A percentile compares a stretch with the other conserved stretches of the same genome.
phyloP scores from a whole-genome alignment of 2,888 invertebrate genomes.

The Conops quadrifasciatus region DNA sequence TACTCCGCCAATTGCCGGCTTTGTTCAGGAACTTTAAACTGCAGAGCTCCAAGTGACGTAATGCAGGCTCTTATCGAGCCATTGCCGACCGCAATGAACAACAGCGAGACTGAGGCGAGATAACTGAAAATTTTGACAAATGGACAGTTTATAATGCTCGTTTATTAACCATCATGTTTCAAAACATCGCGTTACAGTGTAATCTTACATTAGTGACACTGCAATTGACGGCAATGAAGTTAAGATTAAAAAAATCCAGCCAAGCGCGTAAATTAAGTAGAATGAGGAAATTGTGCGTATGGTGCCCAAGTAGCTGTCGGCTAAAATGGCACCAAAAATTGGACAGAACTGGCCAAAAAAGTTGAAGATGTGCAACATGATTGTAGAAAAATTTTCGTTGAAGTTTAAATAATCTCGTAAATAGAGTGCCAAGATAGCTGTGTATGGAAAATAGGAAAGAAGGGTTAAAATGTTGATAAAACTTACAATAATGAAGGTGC shows the following conservation, averaged over 20 bases:
- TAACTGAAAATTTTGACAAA: conserved; percentile 58
- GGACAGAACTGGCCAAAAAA: conserved; percentile 74
- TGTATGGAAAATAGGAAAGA: conserved; percentile 42
- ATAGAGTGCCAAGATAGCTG: conserved; percentile 73
- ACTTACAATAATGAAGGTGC: not conserved
- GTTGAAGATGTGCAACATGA: conserved; percentile 71
- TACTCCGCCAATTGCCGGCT: conserved; percentile 69
- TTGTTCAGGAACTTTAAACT: conserved; percentile 70
- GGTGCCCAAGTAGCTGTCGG: conserved; percentile 73
- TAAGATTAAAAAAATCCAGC: conserved; percentile 66
- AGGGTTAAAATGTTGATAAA: not conserved
- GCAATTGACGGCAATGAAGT: conserved; percentile 64
- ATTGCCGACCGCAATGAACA: conserved; percentile 73
- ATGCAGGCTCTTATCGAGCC: conserved; percentile 79
- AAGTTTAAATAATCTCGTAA: conserved; percentile 69
- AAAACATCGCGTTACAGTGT: conserved; percentile 47
- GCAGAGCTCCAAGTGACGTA: conserved; percentile 76
- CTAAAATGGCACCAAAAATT: conserved; percentile 72
- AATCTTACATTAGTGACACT: conserved; percentile 54
- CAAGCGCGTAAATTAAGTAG: conserved; percentile 69
- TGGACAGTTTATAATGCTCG: not conserved
- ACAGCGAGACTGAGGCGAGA: conserved; percentile 69
- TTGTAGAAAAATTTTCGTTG: conserved; percentile 67
- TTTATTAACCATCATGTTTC: not conserved
- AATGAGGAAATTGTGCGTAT: conserved; percentile 69